Percentiles rank a stretch among this genome's conserved stretches.
Conservation (phyloP, 2,888 invertebrate species). For the Bembecia ichneumoniformis region DNA sequence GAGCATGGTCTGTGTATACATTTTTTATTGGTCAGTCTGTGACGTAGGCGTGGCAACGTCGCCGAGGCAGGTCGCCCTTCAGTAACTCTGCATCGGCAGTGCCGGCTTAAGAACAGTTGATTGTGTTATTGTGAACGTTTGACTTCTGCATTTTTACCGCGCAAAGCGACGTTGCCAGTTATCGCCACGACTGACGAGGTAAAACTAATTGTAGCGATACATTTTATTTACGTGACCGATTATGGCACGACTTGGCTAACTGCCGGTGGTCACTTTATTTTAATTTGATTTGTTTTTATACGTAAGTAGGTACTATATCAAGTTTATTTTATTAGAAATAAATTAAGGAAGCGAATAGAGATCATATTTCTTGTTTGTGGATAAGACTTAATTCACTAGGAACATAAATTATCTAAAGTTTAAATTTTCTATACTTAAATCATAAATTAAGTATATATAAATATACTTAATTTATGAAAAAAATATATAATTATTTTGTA, state of each 20-base stretch:
- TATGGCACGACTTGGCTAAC: not conserved
- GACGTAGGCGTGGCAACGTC: constrained; percentile 50
- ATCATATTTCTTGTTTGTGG: no score
- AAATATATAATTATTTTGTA: no score
- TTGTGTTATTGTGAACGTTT: constrained; percentile 58
- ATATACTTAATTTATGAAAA: no score
- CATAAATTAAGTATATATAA: no score
- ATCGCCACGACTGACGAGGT: constrained; percentile 49
- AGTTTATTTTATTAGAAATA: no score
- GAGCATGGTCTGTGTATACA: constrained; percentile 3
- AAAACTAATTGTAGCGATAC: constrained; percentile 18
- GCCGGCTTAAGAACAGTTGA: constrained; percentile 62
- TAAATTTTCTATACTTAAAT: no score
- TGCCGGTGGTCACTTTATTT: not conserved
- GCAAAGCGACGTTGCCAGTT: constrained; percentile 52
- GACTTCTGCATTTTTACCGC: constrained; percentile 42
- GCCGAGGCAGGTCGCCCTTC: constrained; percentile 42
- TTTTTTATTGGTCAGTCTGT: constrained; percentile 35
- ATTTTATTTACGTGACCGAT: constrained; percentile 14
- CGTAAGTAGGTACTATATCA: no score
- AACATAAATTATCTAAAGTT: no score
- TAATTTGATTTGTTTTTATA: not conserved
- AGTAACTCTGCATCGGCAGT: constrained; percentile 51
- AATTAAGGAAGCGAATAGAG: no score
- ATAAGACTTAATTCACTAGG: no score